Evolutionary conservation across 2,888 invertebrate genomes (phyloP), one percentile per base, ranked within the genome.

Genomic region (Pasiphila rectangulata): DNA sequence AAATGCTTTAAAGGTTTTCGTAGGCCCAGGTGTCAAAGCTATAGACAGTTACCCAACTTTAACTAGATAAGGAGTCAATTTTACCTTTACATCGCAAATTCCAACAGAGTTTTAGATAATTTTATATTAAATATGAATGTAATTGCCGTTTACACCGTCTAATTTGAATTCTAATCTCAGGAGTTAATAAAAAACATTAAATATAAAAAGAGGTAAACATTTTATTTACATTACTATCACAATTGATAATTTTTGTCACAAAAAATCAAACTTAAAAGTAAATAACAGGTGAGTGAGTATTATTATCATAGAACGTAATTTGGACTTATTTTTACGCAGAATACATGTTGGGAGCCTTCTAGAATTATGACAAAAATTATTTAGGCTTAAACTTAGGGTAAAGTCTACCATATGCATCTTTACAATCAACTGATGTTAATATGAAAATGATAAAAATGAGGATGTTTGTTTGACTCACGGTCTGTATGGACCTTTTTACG

Each of bases 191-290:
- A 45, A 24, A 21, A 34, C 29, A 24, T 27, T 25, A 64, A 68
- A 49, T 32, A 13, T 30, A 50, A 44, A 46, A 48, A 50, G 41
- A 38, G 41, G 34, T 50, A 45, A 50, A 42, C 50, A 45, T 59
- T 83, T 77, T 83, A 83, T 83, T 84, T 79, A 83, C 76, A 79
- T 72, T 74, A 71, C 72, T 82, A 85, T 85, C 83, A 86, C 83
- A 85, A 77, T 79, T 40, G 35, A 47, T 54, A 51, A 59, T 62
- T 57, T n/a, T 61, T 51, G 46, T 53, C 60, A 60, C 51, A 61
- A 76, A 72, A 73, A 21, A 44, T 69, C 69, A 60, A 72, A 69
- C 79, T 82, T 83, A 85, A 69, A 84, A 86, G 65, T 83, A 86
- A 81, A 76, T 82, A 86, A 85, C 86, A 78, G 61, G 39, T 64